Conservation (phyloP, 2,888 invertebrate species). For the Netelia virgata region DNA sequence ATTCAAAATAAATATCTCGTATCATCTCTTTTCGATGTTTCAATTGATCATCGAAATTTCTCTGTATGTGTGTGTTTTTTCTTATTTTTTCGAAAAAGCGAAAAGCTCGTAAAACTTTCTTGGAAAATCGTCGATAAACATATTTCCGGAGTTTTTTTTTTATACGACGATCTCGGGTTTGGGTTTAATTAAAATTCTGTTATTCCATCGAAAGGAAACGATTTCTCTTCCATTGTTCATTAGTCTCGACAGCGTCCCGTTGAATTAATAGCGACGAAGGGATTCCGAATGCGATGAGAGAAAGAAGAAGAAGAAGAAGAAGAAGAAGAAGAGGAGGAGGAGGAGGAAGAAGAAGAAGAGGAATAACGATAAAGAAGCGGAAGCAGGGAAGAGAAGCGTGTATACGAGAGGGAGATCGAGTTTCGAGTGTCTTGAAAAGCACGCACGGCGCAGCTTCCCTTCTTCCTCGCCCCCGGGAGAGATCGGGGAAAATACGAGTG, state of each 20-base stretch:
- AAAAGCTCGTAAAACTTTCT: neutral
- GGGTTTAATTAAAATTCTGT: conserved; percentile 36
- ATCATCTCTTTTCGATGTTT: neutral
- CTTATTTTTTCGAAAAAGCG: neutral
- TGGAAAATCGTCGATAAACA: neutral
- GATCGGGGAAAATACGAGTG: conserved; percentile 35
- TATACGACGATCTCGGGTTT: neutral
- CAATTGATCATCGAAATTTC: neutral
- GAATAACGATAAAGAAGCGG: neutral
- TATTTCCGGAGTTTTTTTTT: neutral
- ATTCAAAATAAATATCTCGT: neutral
- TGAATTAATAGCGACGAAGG: conserved; percentile 32
- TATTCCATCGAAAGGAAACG: conserved; percentile 2
- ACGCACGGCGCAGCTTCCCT: conserved; percentile 9
- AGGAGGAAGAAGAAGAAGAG: neutral
- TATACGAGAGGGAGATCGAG: conserved; percentile 1
- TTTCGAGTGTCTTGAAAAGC: conserved; percentile 29
- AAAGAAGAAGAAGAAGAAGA: conserved; percentile 1
- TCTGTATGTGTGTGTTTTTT: neutral
- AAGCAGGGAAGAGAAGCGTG: neutral
- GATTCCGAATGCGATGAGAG: conserved; percentile 18
- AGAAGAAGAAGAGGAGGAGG: neutral
- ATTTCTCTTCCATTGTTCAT: conserved; percentile 47
- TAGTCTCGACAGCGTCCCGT: conserved; percentile 12
- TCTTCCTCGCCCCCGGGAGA: neutral